Percentiles rank a stretch among this genome's conserved stretches.
Conservation (phyloP, 2,888 invertebrate species). For the Taenaris catops region DNA sequence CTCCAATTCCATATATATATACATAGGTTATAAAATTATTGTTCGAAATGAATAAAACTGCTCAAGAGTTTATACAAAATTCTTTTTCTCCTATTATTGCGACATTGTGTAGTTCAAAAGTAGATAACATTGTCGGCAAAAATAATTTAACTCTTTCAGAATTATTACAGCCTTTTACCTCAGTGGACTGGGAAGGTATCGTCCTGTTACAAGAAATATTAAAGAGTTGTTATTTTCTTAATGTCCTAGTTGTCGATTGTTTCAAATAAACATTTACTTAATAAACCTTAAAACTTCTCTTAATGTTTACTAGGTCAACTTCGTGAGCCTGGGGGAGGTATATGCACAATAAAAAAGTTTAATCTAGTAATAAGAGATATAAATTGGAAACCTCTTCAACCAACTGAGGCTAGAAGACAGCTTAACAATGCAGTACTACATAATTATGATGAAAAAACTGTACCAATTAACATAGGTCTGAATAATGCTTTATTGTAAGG, state of each 20-base stretch:
- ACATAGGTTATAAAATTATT: no score
- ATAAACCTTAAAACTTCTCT: slow-evolving; percentile 19
- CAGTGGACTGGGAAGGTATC: slow-evolving; percentile 78
- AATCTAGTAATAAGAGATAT: slow-evolving; percentile 91
- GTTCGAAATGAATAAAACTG: slow-evolving; percentile 66
- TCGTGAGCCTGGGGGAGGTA: slow-evolving; percentile 89
- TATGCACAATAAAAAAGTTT: slow-evolving; percentile 86
- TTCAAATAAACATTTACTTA: no score
- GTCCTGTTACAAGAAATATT: no score
- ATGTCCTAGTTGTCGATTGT: no score
- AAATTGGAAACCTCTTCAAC: slow-evolving; percentile 89
- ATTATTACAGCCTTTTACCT: slow-evolving; percentile 94
- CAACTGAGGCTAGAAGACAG: slow-evolving; percentile 89
- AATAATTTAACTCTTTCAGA: slow-evolving; percentile 95
- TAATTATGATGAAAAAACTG: slow-evolving; percentile 74
- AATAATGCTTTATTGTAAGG: no score
- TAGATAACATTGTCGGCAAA: slow-evolving; percentile 91
- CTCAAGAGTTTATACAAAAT: slow-evolving; percentile 93
- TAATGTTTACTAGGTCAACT: slow-evolving; percentile 85
- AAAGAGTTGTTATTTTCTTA: no score
- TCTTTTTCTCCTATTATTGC: slow-evolving; percentile 95
- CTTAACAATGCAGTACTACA: slow-evolving; percentile 90
- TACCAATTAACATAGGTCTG: slow-evolving; percentile 78
- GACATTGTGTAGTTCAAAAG: slow-evolving; percentile 89
- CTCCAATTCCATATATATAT: no score